Conservation (phyloP, 2,888 invertebrate species). For the Neoascia interrupta region DNA sequence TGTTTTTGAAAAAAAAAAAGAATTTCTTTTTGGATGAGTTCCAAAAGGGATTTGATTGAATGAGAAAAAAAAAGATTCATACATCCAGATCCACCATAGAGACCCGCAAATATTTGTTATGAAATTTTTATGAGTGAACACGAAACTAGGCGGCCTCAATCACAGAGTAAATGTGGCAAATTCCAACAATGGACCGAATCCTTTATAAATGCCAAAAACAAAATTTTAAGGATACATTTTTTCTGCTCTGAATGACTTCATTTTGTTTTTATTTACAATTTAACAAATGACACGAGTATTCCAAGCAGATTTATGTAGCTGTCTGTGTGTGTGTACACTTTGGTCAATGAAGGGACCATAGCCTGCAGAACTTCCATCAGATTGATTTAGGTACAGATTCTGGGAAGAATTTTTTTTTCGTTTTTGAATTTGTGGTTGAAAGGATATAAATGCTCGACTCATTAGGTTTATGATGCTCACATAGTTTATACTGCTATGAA, state of each 20-base stretch:
- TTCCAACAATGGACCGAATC: background rate
- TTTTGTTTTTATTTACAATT: conserved; percentile 3
- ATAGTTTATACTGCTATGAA: conserved; percentile 1
- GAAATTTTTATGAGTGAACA: conserved; percentile 25
- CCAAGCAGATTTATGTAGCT: no score
- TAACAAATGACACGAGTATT: background rate
- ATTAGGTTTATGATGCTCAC: conserved; percentile 2
- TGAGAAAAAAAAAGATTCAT: conserved; percentile 1
- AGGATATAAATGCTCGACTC: background rate
- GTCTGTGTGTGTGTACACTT: no score
- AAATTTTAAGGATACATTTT: no score
- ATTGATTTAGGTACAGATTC: no score
- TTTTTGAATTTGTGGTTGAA: background rate
- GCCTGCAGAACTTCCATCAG: no score
- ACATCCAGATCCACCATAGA: no score
- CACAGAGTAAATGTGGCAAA: background rate
- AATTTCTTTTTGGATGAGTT: conserved; percentile 33
- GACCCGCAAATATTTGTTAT: background rate
- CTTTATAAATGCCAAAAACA: no score
- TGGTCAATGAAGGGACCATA: background rate
- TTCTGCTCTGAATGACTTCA: no score
- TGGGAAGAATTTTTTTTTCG: background rate
- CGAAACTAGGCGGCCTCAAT: conserved; percentile 26
- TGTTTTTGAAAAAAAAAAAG: conserved; percentile 17
- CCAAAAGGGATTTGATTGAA: no score